phyloP scores from a whole-genome alignment of 2,888 invertebrate species.

The Sinohyriopsis cumingii region DNA sequence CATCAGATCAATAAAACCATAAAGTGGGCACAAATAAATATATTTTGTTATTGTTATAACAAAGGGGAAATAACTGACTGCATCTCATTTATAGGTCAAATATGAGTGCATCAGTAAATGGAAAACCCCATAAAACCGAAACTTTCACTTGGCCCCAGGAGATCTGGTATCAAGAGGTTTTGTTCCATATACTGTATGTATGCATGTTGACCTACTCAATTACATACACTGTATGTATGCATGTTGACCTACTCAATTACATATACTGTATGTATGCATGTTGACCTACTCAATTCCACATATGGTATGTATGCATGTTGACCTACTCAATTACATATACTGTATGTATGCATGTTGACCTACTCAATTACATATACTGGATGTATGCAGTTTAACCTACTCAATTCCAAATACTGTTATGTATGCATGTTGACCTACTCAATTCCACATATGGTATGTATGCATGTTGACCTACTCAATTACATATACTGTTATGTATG shows the following conservation, averaged over 20 bases:
- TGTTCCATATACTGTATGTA: constrained; percentile 72
- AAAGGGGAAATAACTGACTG: too few relatives aligned
- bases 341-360: constrained; percentile 9
- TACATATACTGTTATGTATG: not conserved
- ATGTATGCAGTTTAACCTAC: constrained; percentile 55
- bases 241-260: too few relatives aligned
- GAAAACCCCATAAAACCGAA: too few relatives aligned
- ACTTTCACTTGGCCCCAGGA: too few relatives aligned
- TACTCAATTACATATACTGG: constrained; percentile 62
- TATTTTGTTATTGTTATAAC: too few relatives aligned
- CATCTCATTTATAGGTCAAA: too few relatives aligned
- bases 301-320: not conserved
- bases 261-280: not conserved
- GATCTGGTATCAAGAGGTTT: too few relatives aligned
- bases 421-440: constrained; percentile 60
- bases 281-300: constrained; percentile 76
- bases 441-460: constrained; percentile 73
- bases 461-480: constrained; percentile 65
- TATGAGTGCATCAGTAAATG: too few relatives aligned
- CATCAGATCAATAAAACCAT: too few relatives aligned
- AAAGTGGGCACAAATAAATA: too few relatives aligned
- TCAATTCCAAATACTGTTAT: constrained; percentile 74
- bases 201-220: constrained; percentile 77
- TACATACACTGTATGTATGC: not conserved
- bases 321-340: constrained; percentile 65